Evolutionary conservation across 2,797 vertebrate species (phyloP).

Genomic region (Alfaro cultratus): DNA sequence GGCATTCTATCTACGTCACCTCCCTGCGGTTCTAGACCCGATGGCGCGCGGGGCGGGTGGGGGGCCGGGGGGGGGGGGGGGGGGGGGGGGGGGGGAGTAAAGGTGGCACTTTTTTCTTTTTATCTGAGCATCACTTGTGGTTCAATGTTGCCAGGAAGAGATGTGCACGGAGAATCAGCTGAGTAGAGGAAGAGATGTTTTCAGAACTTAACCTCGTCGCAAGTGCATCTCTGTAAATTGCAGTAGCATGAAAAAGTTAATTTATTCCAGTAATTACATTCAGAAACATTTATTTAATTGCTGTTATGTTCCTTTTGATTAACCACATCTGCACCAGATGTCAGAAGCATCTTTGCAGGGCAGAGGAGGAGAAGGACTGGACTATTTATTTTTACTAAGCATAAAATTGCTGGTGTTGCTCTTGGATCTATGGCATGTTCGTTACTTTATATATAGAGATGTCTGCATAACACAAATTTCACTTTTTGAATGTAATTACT

Average conservation of each 20-base stretch:
- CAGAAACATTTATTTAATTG: no score
- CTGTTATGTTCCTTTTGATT: neutral
- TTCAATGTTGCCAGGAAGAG: neutral
- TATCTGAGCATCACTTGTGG: constrained; percentile 25
- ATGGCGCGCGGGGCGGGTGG: no score
- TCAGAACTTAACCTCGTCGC: constrained; percentile 42
- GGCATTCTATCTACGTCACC: no score
- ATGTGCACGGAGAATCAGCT: constrained; percentile 20
- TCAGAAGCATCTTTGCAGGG: neutral
- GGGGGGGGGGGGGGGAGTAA: no score
- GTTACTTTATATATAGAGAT: neutral
- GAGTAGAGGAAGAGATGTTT: constrained; percentile 8
- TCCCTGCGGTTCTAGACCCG: no score
- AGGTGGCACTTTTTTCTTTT: constrained; percentile 7
- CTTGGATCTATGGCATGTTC: neutral
- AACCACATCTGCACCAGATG: constrained; percentile 4
- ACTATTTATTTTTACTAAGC: neutral
- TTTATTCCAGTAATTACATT: neutral
- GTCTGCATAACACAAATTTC: neutral
- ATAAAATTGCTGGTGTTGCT: neutral
- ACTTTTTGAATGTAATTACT: neutral
- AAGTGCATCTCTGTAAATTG: neutral
- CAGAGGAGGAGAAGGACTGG: neutral
- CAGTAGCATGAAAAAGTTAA: neutral
- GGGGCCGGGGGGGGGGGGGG: no score